Evolutionary conservation across 2,888 invertebrate genomes (phyloP).

Genomic region (Cosmorhoe ocellata): DNA sequence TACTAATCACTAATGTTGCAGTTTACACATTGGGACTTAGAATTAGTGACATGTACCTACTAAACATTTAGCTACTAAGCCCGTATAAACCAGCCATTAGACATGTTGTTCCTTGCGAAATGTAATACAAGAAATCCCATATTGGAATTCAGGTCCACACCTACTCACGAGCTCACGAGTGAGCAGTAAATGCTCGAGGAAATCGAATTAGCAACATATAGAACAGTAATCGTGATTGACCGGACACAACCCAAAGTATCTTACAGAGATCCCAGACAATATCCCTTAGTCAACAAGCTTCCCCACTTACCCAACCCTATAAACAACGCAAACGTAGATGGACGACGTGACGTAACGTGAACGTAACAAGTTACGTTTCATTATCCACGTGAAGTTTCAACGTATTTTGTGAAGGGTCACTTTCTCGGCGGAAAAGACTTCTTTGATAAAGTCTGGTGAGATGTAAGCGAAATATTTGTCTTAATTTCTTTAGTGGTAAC

Average conservation of each 20-base stretch:
- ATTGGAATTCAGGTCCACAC: no score
- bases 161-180: no score
- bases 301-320: conserved; percentile 22
- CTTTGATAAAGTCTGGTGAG: conserved; percentile 1
- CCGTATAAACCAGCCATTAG: no score
- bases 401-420: conserved; percentile 27
- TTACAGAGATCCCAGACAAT: conserved; percentile 12
- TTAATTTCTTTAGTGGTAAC: no score
- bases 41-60: no score
- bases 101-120: no score
- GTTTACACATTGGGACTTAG: no score
- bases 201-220: conserved; percentile 13
- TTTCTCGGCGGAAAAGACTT: conserved; percentile 20
- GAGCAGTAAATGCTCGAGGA: conserved; percentile 9
- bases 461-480: no score
- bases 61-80: not conserved
- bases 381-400: conserved; percentile 15
- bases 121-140: no score
- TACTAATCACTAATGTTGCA: no score
- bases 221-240: conserved; percentile 19
- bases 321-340: conserved; percentile 21
- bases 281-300: conserved; percentile 27
- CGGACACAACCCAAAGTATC: conserved; percentile 11
- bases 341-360: conserved; percentile 18
- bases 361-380: conserved; percentile 29